Percentiles rank a stretch among this genome's conserved stretches.
These are phyloP conservation scores for Antheraea assamensis DNA, from an alignment of 2,888 invertebrate species.

Conservation along the genomic window DNA sequence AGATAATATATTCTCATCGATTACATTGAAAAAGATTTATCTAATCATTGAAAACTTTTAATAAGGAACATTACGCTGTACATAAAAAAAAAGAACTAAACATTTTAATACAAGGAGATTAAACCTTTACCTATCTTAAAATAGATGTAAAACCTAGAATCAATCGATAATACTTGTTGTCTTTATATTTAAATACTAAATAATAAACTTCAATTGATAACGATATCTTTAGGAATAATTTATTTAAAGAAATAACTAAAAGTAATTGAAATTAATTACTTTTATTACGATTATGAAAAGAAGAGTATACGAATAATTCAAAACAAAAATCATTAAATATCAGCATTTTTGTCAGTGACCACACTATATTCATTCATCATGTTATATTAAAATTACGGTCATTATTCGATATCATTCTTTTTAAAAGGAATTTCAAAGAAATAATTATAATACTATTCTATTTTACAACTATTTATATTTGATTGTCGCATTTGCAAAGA, in stretches of 20 bases:
- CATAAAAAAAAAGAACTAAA: neutral
- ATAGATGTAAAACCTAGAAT: neutral
- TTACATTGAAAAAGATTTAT: neutral
- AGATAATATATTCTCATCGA: neutral
- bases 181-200: neutral
- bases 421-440: no score
- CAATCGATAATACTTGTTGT: neutral
- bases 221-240: neutral
- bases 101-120: neutral
- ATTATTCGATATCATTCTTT: no score
- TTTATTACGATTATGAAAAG: no score
- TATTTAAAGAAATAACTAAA: neutral
- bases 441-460: no score
- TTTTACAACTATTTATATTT: no score
- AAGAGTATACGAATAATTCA: no score
- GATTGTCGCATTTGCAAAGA: no score
- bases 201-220: neutral
- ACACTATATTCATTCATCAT: no score
- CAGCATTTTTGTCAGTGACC: no score
- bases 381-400: no score
- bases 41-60: neutral
- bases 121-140: neutral
- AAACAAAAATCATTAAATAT: no score
- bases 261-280: neutral
- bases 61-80: neutral